Conservation (phyloP, 2,113 vertebrate species). For the Colinus virginianus region DNA sequence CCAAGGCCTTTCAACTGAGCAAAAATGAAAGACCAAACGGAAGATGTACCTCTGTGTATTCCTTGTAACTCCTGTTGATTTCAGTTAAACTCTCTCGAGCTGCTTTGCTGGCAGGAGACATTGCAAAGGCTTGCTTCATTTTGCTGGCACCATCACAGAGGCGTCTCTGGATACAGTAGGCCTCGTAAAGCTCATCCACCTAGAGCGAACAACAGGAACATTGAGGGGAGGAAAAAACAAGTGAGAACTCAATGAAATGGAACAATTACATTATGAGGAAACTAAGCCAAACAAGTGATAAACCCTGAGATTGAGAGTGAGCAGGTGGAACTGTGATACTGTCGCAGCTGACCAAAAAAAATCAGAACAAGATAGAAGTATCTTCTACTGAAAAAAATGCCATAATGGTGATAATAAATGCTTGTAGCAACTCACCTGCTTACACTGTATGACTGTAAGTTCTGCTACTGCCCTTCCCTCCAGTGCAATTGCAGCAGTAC, state of each 20-base stretch:
- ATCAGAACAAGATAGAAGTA: neutral
- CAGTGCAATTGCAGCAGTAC: rapidly evolving
- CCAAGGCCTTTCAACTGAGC: neutral
- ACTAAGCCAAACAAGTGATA: neutral
- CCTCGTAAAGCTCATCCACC: slow-evolving; percentile 98
- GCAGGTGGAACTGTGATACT: neutral
- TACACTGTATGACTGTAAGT: neutral
- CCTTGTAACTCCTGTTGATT: slow-evolving; percentile 92
- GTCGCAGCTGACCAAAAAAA: neutral
- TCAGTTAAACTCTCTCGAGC: slow-evolving; percentile 94
- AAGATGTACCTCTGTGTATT: slow-evolving; percentile 91
- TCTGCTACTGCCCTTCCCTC: neutral
- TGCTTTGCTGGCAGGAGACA: slow-evolving; percentile 92
- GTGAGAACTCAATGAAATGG: neutral
- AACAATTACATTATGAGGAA: neutral
- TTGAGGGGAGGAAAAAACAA: neutral
- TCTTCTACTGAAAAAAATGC: slow-evolving; percentile 5
- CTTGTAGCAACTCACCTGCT: neutral
- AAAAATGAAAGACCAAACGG: neutral
- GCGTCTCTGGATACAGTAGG: slow-evolving; percentile 95
- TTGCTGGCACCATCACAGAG: slow-evolving; percentile 94
- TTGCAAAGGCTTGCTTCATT: slow-evolving; percentile 96
- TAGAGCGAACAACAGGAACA: slow-evolving; percentile 49
- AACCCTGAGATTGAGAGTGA: neutral
- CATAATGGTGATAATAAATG: neutral